phyloP scores from a whole-genome alignment of 37 sponge, comb jelly and placozoan species.

The Cliona cf. orientalis region DNA sequence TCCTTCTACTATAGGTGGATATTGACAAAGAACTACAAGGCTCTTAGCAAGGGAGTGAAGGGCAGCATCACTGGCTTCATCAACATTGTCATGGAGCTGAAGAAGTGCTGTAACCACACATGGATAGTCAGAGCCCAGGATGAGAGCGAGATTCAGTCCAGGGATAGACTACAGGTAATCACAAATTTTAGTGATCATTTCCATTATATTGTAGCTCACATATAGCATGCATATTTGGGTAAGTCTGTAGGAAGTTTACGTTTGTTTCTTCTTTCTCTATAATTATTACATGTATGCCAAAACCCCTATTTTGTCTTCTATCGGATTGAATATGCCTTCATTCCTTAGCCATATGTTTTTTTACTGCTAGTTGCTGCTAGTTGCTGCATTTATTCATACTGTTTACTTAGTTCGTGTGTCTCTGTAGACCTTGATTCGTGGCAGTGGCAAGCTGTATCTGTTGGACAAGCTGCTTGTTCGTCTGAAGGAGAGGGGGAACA shows the following conservation, averaged over 20 bases:
- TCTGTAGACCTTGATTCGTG: conserved; percentile 70
- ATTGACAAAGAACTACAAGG: conserved; percentile 95
- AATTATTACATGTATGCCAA: not conserved
- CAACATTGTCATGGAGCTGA: conserved; percentile 98
- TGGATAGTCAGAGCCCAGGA: conserved; percentile 85
- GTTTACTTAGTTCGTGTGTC: not conserved
- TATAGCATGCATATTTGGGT: not conserved
- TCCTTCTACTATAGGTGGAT: conserved; percentile 75
- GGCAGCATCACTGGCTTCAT: conserved; percentile 90
- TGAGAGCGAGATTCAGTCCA: conserved; percentile 21
- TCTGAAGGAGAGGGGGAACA: conserved; percentile 84
- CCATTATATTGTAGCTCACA: not conserved
- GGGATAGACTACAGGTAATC: conserved; percentile 69
- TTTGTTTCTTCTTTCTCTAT: not conserved
- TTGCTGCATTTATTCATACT: not conserved
- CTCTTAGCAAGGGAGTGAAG: conserved; percentile 89
- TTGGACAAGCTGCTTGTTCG: conserved; percentile 94
- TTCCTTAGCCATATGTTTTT: too few relatives aligned
- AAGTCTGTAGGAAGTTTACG: too few relatives aligned
- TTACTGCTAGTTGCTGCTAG: too few relatives aligned
- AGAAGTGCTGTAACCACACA: conserved; percentile 98
- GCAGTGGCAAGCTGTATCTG: conserved; percentile 92
- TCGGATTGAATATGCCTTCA: too few relatives aligned
- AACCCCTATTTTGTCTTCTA: not conserved
- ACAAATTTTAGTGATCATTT: not conserved